Evolutionary conservation across 2,797 vertebrate species (phyloP), one percentile per base, ranked within the genome.

Genomic region (Pteropus rufus): DNA sequence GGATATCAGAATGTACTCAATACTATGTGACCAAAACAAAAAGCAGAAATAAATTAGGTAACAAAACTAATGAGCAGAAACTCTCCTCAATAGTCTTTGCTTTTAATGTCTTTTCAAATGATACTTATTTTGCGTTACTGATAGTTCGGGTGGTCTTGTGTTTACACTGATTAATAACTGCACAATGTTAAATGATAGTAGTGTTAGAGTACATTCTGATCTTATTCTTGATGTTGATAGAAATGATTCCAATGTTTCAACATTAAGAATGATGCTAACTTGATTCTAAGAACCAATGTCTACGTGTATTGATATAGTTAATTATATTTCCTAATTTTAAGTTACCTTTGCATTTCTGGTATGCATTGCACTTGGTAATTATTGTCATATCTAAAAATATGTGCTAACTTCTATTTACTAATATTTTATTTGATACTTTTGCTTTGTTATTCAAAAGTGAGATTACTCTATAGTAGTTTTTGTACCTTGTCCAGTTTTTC

Each of bases 371-470:
- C 41, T 52, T 93, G 75, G 23, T 54, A 90, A 60, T 67, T 58
- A 0, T 70, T 70, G 12, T 85, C 77, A n/a, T 77, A 91, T 72
- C 44, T 72, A 46, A 80, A 80, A 79, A 69, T 19, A 62, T 16
- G 2, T 52, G 14, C 70, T 64, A 75, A 80, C 39, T 58, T 86
- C 67, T 82, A 75, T n/a, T 91, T 82, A 52, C 16, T 72, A 72
- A 75, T 81, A 86, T 75, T 90, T 85, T 81, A 86, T 67, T 95
- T 85, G 67, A 75, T 34, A 80, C 24, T 96, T 80, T 60, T 67
- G 34, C 87, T 84, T 89, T 84, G 79, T 64, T 93, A 89, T 81
- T 95, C 67, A 81, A 90, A 91, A 70, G n/a, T 54, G 24, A 91
- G 34, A 92, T 82, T 88, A 80, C 69, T 82, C 69, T 76, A 9